Conservation (phyloP, 2,113 vertebrate genomes). For the Numida meleagris region DNA sequence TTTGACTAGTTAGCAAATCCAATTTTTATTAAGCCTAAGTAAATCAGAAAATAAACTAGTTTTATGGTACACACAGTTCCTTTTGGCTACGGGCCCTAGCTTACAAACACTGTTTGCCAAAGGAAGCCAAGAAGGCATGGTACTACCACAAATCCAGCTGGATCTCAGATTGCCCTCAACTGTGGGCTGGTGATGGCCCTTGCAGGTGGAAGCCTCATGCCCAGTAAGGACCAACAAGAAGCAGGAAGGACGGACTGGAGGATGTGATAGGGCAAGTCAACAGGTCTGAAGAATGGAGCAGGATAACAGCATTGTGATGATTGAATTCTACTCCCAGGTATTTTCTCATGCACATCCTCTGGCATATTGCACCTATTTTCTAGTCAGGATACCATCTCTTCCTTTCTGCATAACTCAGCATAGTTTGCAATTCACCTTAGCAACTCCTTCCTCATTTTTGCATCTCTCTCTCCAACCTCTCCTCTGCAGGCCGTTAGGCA, state of each 20-base stretch:
- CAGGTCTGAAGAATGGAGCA: neutral
- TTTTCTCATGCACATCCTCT: neutral
- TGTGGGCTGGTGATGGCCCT: neutral
- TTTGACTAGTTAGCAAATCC: neutral
- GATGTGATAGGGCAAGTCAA: fast-evolving
- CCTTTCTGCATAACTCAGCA: neutral
- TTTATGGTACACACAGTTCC: fast-evolving
- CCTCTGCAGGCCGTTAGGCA: neutral
- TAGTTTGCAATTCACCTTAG: neutral
- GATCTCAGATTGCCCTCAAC: neutral
- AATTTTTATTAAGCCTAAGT: neutral
- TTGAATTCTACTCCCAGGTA: neutral
- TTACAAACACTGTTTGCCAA: neutral
- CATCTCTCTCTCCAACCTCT: neutral
- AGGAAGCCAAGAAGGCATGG: neutral
- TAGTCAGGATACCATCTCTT: neutral
- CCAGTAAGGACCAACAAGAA: neutral
- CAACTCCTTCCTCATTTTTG: neutral
- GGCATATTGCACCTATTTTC: neutral
- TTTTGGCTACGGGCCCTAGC: neutral
- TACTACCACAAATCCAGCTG: neutral
- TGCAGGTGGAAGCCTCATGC: neutral
- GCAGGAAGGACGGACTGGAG: neutral
- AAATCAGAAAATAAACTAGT: neutral
- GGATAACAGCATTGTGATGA: neutral